Evolutionary conservation across 2,888 invertebrate genomes (phyloP), one percentile per base, ranked within the genome.

Genomic region (Dicycla oo): DNA sequence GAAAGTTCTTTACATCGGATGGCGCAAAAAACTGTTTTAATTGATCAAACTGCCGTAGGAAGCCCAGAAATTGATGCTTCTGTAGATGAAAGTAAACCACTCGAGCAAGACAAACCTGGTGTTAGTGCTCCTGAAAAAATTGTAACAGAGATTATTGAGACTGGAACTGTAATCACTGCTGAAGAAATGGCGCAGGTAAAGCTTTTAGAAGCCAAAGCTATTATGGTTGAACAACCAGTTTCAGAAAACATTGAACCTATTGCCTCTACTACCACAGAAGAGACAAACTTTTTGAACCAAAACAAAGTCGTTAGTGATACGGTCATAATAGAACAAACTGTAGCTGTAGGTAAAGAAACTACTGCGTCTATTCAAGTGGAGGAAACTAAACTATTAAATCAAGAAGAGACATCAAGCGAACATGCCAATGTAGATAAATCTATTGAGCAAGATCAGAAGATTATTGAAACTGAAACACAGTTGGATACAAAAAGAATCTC

Each of bases 211-310:
- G 18, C 6, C 0, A 18, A 23, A 8, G 1, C n/a, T 34, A n/a
- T 11, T 26, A 20, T 3, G 30, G 11, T 23, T 40, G 26, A 43
- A 43, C 13, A 26, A 34, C 0, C 49, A 15, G 26, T 53, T 68
- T 53, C 18, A 45, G 60, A 72, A 56, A 69, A n/a, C 15, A n/a
- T 15, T 53, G 26, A 38, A 23, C 23, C 15, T 47, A 6, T 51
- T 47, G 13, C n/a, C 34, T 23, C 1, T 13, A 20, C n/a, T 20
- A 49, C 13, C 4, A 20, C 8, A 34, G 49, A 66, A 38, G 57
- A 45, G 3, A 15, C 11, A 49, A 49, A 51, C 1, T 6, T 30
- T 23, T 7, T 49, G 8, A 40, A 67, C 26, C 51, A 65, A 61
- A 20, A 23, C 1, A 40, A 4, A 43, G 20, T 4, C 0, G 6